Base-by-base conservation (phyloP, 2,888 invertebrate species). In the Oscheius sp. region DNA sequence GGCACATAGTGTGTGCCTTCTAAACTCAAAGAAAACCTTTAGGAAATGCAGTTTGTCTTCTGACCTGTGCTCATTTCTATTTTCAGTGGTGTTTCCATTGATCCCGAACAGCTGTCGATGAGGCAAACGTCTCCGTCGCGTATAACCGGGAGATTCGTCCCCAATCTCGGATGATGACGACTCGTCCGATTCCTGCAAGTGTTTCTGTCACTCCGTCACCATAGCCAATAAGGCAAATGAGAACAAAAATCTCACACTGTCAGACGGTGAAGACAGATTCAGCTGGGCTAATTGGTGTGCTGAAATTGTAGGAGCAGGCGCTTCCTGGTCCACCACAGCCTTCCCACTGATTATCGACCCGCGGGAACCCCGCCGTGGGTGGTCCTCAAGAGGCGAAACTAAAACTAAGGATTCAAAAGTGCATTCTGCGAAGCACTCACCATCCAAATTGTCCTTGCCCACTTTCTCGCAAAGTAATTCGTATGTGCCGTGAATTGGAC, bases 131-230 rank as follows among this genome's bases (percentile, higher is more conserved):
- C 47, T 35, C 9, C 74, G 73, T 60, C 71, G 35, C 11, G 80
- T 79, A 35, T 70, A 75, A 0, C 76, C 63, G 11, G 80, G 79
- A 13, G 80, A 80, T 21, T 79, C 78, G n/a, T 80, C 79, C 13
- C 80, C 76, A 32, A 84, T 55, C 33, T 87, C 86, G 47, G 82
- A 84, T n/a, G 82, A 79, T 11, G 82, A 82, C 10, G 85, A 85
- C 42, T 87, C 86, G 65, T 86, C 86, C 3, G 87, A 87, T 66
- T 87, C 87, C 85, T 87, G 74, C 65, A 82, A 72, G 1, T n/a
- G 53, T 53, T n/a, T 42, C 42, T 42, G 42, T 42, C 42, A 42
- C 7, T 47, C 50, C 11, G 48, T 35, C 37, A n/a, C 10, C 48
- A 48, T 63, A 37, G 13, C 1, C 11, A 32, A 13, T n/a, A 21